Conservation (phyloP, 2,797 vertebrate genomes). For the Vespertilio murinus region DNA sequence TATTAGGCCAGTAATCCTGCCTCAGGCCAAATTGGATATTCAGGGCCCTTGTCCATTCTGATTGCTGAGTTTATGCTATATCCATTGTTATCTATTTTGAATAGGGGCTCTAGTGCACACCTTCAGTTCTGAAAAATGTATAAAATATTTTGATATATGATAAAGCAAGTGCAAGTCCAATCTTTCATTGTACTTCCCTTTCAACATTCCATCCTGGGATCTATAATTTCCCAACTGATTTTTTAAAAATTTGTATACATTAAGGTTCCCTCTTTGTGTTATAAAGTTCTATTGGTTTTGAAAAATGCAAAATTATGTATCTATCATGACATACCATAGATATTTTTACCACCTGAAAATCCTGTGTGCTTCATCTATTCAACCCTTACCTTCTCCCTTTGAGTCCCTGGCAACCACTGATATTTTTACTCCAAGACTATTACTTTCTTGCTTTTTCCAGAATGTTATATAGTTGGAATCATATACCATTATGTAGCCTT, state of each 20-base stretch:
- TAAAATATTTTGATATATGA: slow-evolving; percentile 70
- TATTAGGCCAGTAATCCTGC: slow-evolving; percentile 68
- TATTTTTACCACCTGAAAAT: neutral
- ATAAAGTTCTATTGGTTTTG: neutral
- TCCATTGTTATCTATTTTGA: slow-evolving; percentile 58
- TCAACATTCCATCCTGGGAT: slow-evolving; percentile 42
- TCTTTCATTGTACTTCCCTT: slow-evolving; percentile 59
- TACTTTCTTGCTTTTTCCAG: neutral
- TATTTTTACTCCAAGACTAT: neutral
- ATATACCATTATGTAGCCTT: neutral
- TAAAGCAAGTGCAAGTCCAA: slow-evolving; percentile 39
- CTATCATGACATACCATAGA: neutral
- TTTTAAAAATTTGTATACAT: slow-evolving; percentile 11
- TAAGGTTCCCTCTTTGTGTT: neutral
- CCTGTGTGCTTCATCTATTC: neutral
- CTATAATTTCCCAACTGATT: neutral
- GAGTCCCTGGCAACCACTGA: neutral
- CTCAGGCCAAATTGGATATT: slow-evolving; percentile 66
- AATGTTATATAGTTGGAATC: slow-evolving; percentile 30
- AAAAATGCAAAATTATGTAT: neutral
- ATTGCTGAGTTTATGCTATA: slow-evolving; percentile 46
- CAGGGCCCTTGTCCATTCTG: slow-evolving; percentile 52
- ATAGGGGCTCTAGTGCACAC: slow-evolving; percentile 11
- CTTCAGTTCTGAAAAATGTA: slow-evolving; percentile 53
- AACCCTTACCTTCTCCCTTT: neutral